A percentile compares a stretch with the other conserved stretches of the same genome.
Evolutionary conservation across 2,888 invertebrate species (phyloP).

Genomic region (Oxycera nigricornis): DNA sequence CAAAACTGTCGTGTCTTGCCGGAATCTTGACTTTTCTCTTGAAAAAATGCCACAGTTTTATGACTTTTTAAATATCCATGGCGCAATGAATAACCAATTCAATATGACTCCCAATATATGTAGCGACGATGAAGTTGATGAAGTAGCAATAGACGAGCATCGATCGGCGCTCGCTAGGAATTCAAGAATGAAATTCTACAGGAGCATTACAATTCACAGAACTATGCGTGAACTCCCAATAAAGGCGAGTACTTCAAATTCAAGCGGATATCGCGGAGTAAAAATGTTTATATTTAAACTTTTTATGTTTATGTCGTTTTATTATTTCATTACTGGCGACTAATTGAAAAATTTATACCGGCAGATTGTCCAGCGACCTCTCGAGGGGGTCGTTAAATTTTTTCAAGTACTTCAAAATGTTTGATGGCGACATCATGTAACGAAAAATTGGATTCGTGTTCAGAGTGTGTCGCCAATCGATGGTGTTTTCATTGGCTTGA

Average conservation of each 20-base stretch:
- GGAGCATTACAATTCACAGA: background rate
- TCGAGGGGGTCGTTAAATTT: background rate
- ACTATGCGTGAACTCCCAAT: background rate
- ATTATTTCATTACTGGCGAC: background rate
- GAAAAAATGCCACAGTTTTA: background rate
- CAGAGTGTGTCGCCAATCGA: too few species aligned
- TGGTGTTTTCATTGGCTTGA: too few species aligned
- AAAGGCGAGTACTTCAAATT: background rate
- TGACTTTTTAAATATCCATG: background rate
- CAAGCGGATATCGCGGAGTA: background rate
- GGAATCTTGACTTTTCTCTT: background rate
- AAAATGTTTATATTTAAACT: background rate
- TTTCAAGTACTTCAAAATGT: background rate
- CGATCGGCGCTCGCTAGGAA: too few species aligned
- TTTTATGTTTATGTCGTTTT: constrained; percentile 4
- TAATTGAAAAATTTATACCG: constrained; percentile 12
- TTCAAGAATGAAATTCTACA: background rate
- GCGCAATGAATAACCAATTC: background rate
- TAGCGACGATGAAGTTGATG: too few species aligned
- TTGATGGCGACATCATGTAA: too few species aligned
- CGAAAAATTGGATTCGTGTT: too few species aligned
- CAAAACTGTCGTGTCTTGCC: background rate
- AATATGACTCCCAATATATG: background rate
- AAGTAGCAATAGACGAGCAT: background rate
- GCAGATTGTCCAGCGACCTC: background rate